Evolutionary conservation across 1,140 invertebrate species (phyloP).

Genomic region (Drosophila sulfurigaster): DNA sequence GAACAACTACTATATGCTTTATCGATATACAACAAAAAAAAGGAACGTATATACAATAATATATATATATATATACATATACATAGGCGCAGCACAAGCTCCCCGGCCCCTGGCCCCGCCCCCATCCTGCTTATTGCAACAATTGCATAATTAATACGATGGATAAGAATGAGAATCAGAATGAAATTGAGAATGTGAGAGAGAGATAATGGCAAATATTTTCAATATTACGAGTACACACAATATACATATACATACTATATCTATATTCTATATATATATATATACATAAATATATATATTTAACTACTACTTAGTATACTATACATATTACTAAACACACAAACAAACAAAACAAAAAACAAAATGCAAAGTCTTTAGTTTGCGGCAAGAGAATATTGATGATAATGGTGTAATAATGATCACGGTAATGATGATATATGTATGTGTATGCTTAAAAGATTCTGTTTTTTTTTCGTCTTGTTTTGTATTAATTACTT

Average conservation of each 20-base stretch:
- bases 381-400: conserved; percentile 37
- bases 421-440: conserved; percentile 47
- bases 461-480: conserved; percentile 63
- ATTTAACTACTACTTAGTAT: conserved; percentile 54
- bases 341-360: conserved; percentile 14
- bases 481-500: conserved; percentile 79
- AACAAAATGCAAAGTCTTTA: conserved; percentile 20
- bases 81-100: conserved; percentile 16
- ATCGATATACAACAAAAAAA: conserved; percentile 29
- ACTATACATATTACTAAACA: conserved; percentile 54
- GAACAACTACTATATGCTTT: conserved; percentile 42
- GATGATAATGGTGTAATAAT: conserved; percentile 51
- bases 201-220: conserved; percentile 60
- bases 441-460: conserved; percentile 69
- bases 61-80: conserved; percentile 33
- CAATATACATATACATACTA: conserved; percentile 39
- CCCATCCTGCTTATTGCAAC: conserved; percentile 33
- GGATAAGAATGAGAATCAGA: conserved; percentile 2
- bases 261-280: conserved; percentile 46
- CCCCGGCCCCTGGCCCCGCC: not conserved
- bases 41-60: conserved; percentile 12
- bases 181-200: conserved; percentile 6
- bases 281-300: conserved; percentile 41
- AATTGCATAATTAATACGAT: conserved; percentile 28
- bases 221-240: conserved; percentile 63